Base-by-base conservation (phyloP, 2,113 vertebrate species). In the Bambusicola thoracicus region DNA sequence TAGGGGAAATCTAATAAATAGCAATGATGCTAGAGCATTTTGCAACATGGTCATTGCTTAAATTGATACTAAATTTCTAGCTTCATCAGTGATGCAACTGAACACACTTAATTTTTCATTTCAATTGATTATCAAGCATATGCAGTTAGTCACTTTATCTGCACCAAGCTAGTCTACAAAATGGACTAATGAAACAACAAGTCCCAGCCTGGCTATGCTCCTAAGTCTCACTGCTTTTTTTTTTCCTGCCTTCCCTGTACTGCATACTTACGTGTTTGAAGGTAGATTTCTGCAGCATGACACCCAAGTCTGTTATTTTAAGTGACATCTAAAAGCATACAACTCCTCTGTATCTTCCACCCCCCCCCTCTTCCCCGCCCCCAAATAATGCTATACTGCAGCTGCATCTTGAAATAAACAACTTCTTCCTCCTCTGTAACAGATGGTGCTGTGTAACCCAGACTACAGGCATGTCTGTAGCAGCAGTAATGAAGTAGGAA, bases 391-490 rank as follows among this genome's bases (percentile, higher is more conserved):
- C 13, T 27, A 20, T 3, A 55, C 10, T 65, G 34, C 75, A 89
- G 51, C 72, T 95, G 48, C 25, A 86, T 41, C 16, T 69, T 63
- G 30, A 49, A 70, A 84, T 36, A 51, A 92, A 65, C 25, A 69
- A 2, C 36, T 76, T 72, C 46, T 65, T 76, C 49, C 22, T 91
- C 43, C 77, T 49, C 73, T 76, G 38, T 56, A 90, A 68, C 92
- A 95, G 94, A 81, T 70, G 93, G 85, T 85, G 40, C 69, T 30
- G 38, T 59, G 46, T 15, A 93, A 68, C 68, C 70, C 70, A 17
- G 67, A 81, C 84, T 48, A 40, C 20, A 17, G 3, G 17, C 4
- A 2, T 32, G 20, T 24, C 43, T 68, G 63, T 17, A 66, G 83
- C 61, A 73, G 77, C 36, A 66, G 43, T 1, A 44, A 63, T 40